Evolutionary conservation across 2,113 vertebrate genomes (phyloP).

Genomic region (Chaetodon trifascialis): DNA sequence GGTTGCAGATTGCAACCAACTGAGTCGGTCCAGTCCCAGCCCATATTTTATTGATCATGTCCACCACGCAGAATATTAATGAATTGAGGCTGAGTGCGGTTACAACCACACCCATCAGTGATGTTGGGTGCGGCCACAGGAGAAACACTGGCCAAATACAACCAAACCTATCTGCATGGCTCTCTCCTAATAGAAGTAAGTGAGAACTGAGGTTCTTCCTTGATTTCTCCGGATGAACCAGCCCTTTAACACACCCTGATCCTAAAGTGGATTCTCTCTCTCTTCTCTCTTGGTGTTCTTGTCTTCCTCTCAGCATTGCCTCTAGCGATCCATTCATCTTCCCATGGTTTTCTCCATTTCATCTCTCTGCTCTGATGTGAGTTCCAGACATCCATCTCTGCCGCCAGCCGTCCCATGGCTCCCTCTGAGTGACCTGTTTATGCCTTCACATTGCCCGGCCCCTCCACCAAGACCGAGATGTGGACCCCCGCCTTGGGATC

Average conservation of each 20-base stretch:
- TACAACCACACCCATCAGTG: not conserved
- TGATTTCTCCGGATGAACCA: not conserved
- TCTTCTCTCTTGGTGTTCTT: constrained; percentile 34
- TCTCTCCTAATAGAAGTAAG: not conserved
- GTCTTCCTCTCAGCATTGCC: constrained; percentile 29
- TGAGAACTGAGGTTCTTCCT: not conserved
- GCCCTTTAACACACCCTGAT: constrained; percentile 2
- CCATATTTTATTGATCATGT: no score
- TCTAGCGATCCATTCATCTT: constrained; percentile 48
- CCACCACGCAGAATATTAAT: no score
- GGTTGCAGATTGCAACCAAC: no score
- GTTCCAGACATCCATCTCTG: constrained; percentile 55
- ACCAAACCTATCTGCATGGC: not conserved
- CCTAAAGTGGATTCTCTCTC: not conserved
- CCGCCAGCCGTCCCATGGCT: constrained; percentile 20
- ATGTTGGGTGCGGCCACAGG: no score
- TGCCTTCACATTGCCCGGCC: constrained; percentile 6
- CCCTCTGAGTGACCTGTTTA: constrained; percentile 35
- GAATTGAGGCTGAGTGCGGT: no score
- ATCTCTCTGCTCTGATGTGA: constrained; percentile 46
- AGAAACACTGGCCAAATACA: not conserved
- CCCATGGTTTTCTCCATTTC: constrained; percentile 34
- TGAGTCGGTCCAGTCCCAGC: no score
- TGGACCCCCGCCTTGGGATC: constrained; percentile 30
- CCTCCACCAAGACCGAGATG: not conserved